A percentile compares a stretch with the other conserved stretches of the same genome.
These are phyloP conservation scores for Pristiophorus japonicus DNA, from an alignment of 2,113 vertebrate genomes.

Conservation along the genomic window DNA sequence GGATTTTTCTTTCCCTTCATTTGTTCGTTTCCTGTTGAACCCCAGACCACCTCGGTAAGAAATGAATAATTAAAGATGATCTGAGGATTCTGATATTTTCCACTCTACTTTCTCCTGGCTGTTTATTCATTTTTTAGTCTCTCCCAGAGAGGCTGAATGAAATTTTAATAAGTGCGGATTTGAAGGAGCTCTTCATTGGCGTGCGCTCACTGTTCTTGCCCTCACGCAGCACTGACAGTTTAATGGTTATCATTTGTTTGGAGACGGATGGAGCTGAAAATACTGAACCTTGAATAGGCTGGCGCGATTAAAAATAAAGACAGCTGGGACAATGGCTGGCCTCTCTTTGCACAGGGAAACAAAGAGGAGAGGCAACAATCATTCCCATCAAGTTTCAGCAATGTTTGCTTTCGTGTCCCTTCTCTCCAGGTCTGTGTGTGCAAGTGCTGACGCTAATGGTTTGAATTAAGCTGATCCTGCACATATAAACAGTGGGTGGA, in stretches of 20 bases:
- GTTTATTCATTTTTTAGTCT: slow-evolving; percentile 1
- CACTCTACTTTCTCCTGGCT: neutral
- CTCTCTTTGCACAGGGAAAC: neutral
- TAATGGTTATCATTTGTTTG: slow-evolving; percentile 22
- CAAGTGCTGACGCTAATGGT: neutral
- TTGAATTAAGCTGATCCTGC: neutral
- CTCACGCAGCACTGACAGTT: neutral
- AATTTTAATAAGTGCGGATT: slow-evolving; percentile 11
- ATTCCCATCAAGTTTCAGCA: neutral
- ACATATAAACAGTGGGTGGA: neutral
- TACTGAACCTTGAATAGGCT: neutral
- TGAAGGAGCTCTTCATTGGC: neutral
- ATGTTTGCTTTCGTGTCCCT: slow-evolving; percentile 8
- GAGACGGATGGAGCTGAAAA: slow-evolving; percentile 15
- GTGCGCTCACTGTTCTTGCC: neutral
- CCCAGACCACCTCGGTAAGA: neutral
- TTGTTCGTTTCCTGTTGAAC: neutral
- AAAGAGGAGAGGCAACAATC: slow-evolving; percentile 14
- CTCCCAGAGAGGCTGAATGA: neutral
- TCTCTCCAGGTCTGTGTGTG: neutral
- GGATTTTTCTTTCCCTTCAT: neutral
- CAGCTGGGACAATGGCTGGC: slow-evolving; percentile 5
- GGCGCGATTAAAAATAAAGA: neutral
- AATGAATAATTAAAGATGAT: slow-evolving; percentile 18
- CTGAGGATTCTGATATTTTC: neutral